These are phyloP conservation scores for Nyleta sp. DNA, from an alignment of 2,888 invertebrate species.

Conservation along the genomic window DNA sequence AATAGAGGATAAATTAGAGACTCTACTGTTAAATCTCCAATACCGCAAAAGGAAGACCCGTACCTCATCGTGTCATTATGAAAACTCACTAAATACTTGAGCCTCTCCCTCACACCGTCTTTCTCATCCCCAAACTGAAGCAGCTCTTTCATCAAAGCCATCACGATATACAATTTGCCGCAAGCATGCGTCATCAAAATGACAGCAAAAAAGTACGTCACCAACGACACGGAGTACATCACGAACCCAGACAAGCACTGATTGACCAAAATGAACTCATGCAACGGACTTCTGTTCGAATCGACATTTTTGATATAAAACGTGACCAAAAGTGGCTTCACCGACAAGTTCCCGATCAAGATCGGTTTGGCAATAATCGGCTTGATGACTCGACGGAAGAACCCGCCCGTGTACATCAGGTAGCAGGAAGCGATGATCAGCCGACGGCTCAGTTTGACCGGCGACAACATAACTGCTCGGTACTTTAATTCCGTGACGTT, in stretches of 20 bases:
- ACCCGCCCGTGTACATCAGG: conserved; percentile 69
- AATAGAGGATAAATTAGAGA: too few species aligned
- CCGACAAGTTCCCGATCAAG: conserved; percentile 61
- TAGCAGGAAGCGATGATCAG: conserved; percentile 63
- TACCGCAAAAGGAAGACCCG: too few species aligned
- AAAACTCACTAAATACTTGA: conserved; percentile 10
- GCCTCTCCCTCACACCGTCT: background rate
- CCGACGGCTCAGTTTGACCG: conserved; percentile 68
- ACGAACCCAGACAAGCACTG: conserved; percentile 70
- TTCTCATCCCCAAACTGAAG: background rate
- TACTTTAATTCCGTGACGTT: conserved; percentile 18
- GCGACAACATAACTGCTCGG: conserved; percentile 66
- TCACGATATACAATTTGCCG: conserved; percentile 18
- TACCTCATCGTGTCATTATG: conserved; percentile 20
- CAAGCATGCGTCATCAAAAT: conserved; percentile 32
- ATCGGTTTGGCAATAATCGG: conserved; percentile 63
- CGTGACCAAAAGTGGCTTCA: conserved; percentile 68
- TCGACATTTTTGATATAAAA: conserved; percentile 70
- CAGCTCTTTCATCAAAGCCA: conserved; percentile 21
- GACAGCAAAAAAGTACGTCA: conserved; percentile 26
- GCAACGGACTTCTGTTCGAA: conserved; percentile 66
- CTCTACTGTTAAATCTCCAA: too few species aligned
- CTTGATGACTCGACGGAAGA: conserved; percentile 65
- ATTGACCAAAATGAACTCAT: conserved; percentile 69
- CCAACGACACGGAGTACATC: conserved; percentile 63